These are phyloP conservation scores for Lepidurus packardi DNA, from an alignment of 1,140 invertebrate genomes.

Conservation along the genomic window DNA sequence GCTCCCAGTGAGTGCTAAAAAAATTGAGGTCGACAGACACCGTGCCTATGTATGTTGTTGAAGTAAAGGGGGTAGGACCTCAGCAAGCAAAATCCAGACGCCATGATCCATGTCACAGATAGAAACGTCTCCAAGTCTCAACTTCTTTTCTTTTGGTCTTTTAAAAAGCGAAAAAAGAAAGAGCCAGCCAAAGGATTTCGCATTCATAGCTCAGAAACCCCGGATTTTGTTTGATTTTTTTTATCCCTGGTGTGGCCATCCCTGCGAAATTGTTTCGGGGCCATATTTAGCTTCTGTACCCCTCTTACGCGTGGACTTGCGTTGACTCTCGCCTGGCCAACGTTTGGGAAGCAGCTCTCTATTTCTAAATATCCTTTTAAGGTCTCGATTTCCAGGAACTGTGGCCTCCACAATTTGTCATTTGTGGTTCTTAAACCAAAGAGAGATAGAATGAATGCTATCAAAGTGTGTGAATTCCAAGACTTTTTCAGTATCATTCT, in stretches of 20 bases:
- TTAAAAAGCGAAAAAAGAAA: background rate
- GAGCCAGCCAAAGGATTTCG: background rate
- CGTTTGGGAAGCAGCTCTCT: background rate
- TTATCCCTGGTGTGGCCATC: background rate
- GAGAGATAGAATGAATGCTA: background rate
- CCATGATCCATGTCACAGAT: slow-evolving; percentile 11
- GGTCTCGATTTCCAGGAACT: slow-evolving; percentile 14
- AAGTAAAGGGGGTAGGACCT: background rate
- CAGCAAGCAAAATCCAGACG: slow-evolving; percentile 2
- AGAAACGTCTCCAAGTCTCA: background rate
- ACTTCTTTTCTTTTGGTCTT: background rate
- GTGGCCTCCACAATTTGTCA: background rate
- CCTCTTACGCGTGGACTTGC: background rate
- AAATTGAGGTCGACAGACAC: slow-evolving; percentile 21
- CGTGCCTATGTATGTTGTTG: slow-evolving; percentile 21
- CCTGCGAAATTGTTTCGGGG: slow-evolving; percentile 1
- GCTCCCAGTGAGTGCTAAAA: background rate
- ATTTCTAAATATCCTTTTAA: slow-evolving; percentile 20
- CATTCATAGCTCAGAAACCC: background rate
- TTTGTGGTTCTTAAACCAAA: background rate
- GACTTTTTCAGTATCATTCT: background rate
- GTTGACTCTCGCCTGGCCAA: slow-evolving; percentile 6
- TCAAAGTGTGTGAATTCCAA: background rate
- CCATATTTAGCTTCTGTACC: slow-evolving; percentile 19
- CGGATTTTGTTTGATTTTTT: background rate